Evolutionary conservation across 2,113 vertebrate genomes (phyloP).

Genomic region (Thunnus thynnus): DNA sequence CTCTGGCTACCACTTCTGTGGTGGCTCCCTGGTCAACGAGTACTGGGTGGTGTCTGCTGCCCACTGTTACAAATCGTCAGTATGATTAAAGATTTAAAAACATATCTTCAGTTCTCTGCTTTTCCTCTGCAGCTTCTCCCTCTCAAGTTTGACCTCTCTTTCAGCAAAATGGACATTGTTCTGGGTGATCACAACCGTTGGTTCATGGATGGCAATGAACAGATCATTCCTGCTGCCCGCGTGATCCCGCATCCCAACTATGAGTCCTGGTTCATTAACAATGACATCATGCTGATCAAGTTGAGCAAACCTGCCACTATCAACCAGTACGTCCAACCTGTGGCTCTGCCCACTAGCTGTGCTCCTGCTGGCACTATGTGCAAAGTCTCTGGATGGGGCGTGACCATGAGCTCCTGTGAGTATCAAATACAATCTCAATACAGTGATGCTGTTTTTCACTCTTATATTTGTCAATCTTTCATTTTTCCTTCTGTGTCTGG

Average conservation of each 20-base stretch:
- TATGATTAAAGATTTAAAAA: too few species aligned
- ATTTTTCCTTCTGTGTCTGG: neutral
- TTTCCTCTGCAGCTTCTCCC: neutral
- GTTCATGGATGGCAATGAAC: conserved; percentile 65
- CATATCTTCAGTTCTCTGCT: neutral
- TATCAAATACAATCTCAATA: neutral
- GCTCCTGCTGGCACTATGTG: conserved; percentile 84
- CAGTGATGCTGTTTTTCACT: too few species aligned
- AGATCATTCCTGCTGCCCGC: conserved; percentile 65
- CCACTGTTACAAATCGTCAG: conserved; percentile 81
- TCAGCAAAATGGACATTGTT: conserved; percentile 66
- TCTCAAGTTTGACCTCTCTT: neutral
- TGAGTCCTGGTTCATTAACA: conserved; percentile 75
- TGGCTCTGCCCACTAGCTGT: conserved; percentile 81
- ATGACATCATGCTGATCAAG: conserved; percentile 91
- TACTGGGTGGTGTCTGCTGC: conserved; percentile 81
- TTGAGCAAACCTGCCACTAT: conserved; percentile 69
- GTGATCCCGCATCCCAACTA: conserved; percentile 81
- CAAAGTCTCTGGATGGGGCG: conserved; percentile 89
- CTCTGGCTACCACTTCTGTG: conserved; percentile 82
- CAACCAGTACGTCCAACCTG: conserved; percentile 75
- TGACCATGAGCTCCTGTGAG: conserved; percentile 86
- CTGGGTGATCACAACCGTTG: conserved; percentile 79
- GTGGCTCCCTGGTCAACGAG: conserved; percentile 78
- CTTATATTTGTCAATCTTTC: neutral